Conservation (phyloP, 1,140 invertebrate genomes). For the Pachypeltis micranthus region DNA sequence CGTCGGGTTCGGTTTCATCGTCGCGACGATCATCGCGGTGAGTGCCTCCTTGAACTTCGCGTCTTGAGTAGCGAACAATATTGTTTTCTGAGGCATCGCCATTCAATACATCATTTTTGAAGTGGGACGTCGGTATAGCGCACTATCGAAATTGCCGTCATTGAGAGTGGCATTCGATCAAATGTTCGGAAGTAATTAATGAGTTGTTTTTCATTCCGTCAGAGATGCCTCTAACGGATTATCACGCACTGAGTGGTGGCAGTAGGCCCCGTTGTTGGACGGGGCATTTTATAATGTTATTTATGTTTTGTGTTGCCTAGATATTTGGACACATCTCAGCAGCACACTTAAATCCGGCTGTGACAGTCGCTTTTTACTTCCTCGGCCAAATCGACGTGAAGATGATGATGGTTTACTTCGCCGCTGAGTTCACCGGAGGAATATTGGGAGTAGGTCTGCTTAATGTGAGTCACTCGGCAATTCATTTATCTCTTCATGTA, state of each 20-base stretch:
- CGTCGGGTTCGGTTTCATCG: slow-evolving; percentile 26
- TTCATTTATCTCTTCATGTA: too few relatives aligned
- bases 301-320: slow-evolving; percentile 29
- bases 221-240: too few relatives aligned
- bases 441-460: slow-evolving; percentile 29
- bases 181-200: background rate
- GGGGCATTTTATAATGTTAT: too few relatives aligned
- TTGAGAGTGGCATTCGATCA: background rate
- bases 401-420: slow-evolving; percentile 38
- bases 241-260: too few relatives aligned
- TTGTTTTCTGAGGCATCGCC: slow-evolving; percentile 3
- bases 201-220: background rate
- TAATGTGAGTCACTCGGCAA: slow-evolving; percentile 29
- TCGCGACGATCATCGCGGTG: slow-evolving; percentile 24
- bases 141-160: background rate
- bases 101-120: background rate
- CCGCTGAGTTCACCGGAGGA: slow-evolving; percentile 38
- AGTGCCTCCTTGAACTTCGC: background rate
- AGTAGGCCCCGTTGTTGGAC: too few relatives aligned
- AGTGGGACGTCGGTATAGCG: background rate
- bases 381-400: slow-evolving; percentile 38
- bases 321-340: slow-evolving; percentile 32
- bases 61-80: background rate
- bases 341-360: slow-evolving; percentile 42
- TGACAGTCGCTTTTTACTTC: slow-evolving; percentile 38